Conservation (phyloP, 2,113 vertebrate species). For the Pachypanchax playfairii region DNA sequence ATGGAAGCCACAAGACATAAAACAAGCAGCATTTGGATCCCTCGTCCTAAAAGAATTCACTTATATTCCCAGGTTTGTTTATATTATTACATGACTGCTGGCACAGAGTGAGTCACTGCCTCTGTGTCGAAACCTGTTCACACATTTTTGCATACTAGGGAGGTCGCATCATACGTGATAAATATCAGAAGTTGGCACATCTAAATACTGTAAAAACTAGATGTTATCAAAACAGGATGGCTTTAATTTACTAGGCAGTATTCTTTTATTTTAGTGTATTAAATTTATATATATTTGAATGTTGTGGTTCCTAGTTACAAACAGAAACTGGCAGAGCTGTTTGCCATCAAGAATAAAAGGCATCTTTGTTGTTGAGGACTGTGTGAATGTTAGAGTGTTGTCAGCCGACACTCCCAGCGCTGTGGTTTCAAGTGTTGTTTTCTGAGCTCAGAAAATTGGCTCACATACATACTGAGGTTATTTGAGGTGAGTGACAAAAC, state of each 20-base stretch:
- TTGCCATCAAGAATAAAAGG: constrained; percentile 60
- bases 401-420: constrained; percentile 28
- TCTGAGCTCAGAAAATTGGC: constrained; percentile 42
- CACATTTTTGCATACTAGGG: background rate
- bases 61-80: background rate
- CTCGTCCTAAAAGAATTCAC: background rate
- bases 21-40: background rate
- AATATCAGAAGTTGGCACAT: background rate
- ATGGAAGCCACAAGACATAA: background rate
- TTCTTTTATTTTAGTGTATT: background rate
- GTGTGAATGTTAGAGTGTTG: background rate
- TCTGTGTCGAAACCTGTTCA: constrained; percentile 8
- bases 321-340: constrained; percentile 36
- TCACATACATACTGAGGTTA: constrained; percentile 55
- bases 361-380: constrained; percentile 24
- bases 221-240: background rate
- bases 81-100: background rate
- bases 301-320: constrained; percentile 34
- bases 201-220: background rate
- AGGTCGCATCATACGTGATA: background rate
- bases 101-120: background rate
- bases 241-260: background rate
- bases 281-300: background rate
- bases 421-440: constrained; percentile 63
- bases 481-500: constrained; percentile 53